A percentile compares a stretch with the other conserved stretches of the same genome.
phyloP scores from a whole-genome alignment of 2,888 invertebrate genomes.

The Antheraea assamensis region DNA sequence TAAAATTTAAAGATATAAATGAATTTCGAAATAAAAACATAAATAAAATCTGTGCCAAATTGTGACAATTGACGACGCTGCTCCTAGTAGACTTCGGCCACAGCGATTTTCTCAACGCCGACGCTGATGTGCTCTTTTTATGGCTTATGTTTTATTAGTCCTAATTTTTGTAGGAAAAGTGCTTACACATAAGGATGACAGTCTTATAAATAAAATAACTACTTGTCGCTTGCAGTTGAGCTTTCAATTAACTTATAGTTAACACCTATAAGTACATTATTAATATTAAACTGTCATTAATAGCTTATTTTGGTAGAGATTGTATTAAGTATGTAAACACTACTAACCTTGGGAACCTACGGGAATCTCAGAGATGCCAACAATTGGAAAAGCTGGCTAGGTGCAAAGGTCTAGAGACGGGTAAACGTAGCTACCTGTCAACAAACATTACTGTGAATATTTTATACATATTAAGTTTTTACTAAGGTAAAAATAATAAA shows the following conservation, averaged over 20 bases:
- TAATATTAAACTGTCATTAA: neutral
- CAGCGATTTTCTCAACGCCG: no score
- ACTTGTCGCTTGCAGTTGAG: neutral
- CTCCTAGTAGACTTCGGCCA: no score
- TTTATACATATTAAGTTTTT: neutral
- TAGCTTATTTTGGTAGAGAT: neutral
- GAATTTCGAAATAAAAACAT: neutral
- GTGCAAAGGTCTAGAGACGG: conserved; percentile 19
- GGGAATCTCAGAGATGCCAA: conserved; percentile 47
- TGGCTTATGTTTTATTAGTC: no score
- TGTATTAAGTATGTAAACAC: neutral
- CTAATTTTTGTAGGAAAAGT: no score
- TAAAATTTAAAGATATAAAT: no score
- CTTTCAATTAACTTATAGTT: no score
- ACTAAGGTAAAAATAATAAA: neutral
- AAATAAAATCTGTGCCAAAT: neutral
- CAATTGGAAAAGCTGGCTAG: conserved; percentile 38
- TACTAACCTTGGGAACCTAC: conserved; percentile 56
- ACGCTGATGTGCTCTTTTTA: no score
- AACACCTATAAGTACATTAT: neutral
- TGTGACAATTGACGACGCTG: neutral
- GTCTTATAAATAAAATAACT: no score
- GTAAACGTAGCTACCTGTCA: conserved; percentile 13
- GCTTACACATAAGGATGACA: no score
- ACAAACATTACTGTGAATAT: conserved; percentile 2